Evolutionary conservation across 2,113 vertebrate genomes (phyloP).

Genomic region (Burhinus bistriatus): DNA sequence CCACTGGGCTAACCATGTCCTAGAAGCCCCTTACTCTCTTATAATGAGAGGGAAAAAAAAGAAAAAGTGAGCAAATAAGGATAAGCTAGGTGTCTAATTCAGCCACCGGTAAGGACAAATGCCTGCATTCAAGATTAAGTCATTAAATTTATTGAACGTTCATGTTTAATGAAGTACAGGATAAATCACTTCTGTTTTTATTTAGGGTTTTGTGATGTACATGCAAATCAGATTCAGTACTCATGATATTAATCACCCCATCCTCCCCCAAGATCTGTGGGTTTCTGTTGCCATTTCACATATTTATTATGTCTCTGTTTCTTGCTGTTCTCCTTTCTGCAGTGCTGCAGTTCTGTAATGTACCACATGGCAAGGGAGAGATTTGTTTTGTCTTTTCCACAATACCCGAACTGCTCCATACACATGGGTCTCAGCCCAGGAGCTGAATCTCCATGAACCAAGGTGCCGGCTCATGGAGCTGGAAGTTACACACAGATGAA

Average conservation of each 20-base stretch:
- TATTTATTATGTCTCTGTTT: not conserved
- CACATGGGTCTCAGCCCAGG: not conserved
- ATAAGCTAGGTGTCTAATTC: not conserved
- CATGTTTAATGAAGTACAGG: not conserved
- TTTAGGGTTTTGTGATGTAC: not conserved
- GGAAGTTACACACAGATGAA: not conserved
- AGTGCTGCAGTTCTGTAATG: not conserved
- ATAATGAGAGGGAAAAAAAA: not conserved
- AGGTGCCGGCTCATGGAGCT: accelerated
- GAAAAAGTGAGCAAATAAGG: not conserved
- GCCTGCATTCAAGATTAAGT: not conserved
- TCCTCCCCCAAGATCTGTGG: not conserved
- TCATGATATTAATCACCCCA: not conserved
- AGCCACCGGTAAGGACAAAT: not conserved
- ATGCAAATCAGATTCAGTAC: not conserved
- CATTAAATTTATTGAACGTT: not conserved
- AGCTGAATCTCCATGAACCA: not conserved
- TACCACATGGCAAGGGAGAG: not conserved
- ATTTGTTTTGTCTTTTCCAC: not conserved
- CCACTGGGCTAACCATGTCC: not conserved
- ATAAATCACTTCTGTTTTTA: not conserved
- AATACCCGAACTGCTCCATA: not conserved
- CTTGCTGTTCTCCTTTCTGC: not conserved
- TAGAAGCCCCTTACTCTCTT: not conserved
- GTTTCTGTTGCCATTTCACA: not conserved